Evolutionary conservation across 2,888 invertebrate genomes (phyloP).

Genomic region (Dione vanillae): DNA sequence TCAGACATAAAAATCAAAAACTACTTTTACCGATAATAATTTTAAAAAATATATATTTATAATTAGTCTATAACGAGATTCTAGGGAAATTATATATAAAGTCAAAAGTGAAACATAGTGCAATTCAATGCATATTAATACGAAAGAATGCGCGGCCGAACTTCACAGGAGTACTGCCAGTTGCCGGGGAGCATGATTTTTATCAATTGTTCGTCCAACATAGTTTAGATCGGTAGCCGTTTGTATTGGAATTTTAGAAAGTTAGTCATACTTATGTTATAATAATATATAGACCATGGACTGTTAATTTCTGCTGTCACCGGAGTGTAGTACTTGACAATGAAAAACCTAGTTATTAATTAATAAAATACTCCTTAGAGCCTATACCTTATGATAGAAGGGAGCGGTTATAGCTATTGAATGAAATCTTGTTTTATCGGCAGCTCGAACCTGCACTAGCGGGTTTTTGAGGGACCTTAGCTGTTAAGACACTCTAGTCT

Average conservation of each 20-base stretch:
- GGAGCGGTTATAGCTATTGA: too few relatives aligned
- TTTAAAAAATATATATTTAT: constrained; percentile 49
- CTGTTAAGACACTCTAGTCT: too few relatives aligned
- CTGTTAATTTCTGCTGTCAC: constrained; percentile 11
- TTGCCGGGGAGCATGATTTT: constrained; percentile 34
- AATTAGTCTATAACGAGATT: constrained; percentile 73
- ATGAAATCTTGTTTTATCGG: too few relatives aligned
- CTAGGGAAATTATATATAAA: constrained; percentile 57
- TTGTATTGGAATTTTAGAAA: constrained; percentile 36
- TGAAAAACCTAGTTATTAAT: background rate
- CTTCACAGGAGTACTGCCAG: constrained; percentile 54
- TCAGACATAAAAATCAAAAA: constrained; percentile 52
- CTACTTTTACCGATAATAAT: background rate
- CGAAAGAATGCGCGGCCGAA: constrained; percentile 53
- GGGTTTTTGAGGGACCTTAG: too few relatives aligned
- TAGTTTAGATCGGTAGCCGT: constrained; percentile 2
- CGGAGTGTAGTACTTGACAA: background rate
- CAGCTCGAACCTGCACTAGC: too few relatives aligned
- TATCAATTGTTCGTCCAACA: constrained; percentile 35
- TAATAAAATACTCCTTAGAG: background rate
- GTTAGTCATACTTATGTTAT: constrained; percentile 16
- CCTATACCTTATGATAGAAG: background rate
- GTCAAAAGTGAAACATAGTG: constrained; percentile 37
- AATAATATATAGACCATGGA: background rate
- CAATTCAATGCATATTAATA: constrained; percentile 30